Base-by-base conservation (phyloP, 2,888 invertebrate genomes). In the Electrophaes corylata region DNA sequence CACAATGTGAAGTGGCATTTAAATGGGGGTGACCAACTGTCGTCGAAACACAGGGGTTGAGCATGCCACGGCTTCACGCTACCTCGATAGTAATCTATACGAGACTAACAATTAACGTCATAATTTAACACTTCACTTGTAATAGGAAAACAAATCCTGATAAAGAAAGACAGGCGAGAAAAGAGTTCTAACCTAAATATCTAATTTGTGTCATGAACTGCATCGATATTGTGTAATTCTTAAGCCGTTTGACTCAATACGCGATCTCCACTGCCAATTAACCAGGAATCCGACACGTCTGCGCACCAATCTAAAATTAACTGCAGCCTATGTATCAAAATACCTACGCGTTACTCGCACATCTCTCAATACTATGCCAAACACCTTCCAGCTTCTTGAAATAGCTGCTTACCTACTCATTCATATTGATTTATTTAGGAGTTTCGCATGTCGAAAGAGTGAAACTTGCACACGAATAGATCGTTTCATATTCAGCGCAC, bases 271-370 rank as follows among this genome's bases (percentile, higher is more conserved):
- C 83, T 90, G 89, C 90, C 90, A 91, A 91, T 91, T 91, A 91
- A 89, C 84, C 78, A 88, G 85, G 90, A 90, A 88, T 90, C 87
- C 89, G 82, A 88, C 90, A 84, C 89, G 91, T 88, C 90, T 88
- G 91, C 90, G 90, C 88, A 84, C 86, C 89, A 85, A 90, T 91
- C 91, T 91, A 91, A 91, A 91, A 88, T 91, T 91, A 91, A 88
- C 91, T 88, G 88, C 88, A 90, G 88, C 87, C 89, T 84, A 91
- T 91, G 91, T 90, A 91, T 91, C 91, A 91, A 91, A 91, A 91
- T 91, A 91, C 86, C 86, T 85, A 85, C 88, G 84, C 86, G 88
- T 88, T 87, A 88, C 88, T 86, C 87, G 88, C 84, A 82, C 89
- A 90, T 91, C 89, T 91, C 87, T 90, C 90, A 90, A 89, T 91